Evolutionary conservation across 2,113 vertebrate species (phyloP), one percentile per base, ranked within the genome.

Genomic region (Hyperoodon ampullatus): DNA sequence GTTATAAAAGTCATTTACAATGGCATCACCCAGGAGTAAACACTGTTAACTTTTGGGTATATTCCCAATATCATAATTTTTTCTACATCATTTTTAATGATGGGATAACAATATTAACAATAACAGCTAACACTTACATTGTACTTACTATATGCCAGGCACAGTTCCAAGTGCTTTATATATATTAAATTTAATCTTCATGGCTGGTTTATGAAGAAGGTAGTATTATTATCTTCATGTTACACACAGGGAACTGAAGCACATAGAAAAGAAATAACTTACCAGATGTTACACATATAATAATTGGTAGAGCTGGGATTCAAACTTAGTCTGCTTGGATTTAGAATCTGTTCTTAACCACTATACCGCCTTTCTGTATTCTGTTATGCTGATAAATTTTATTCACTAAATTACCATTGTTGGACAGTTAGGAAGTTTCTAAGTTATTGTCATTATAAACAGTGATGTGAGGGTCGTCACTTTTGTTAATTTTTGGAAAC

Each of bases 401-500:
- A 87, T 65, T 81, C 47, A 91, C 18, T 50, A 88, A 47, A 60
- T 39, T 82, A 75, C 53, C 42, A 66, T 44, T 35, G 14, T 61
- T 58, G 26, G 50, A 60, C 39, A 77, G 28, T 68, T 75, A 87
- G 26, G 53, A 78, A 55, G 18, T 55, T 93, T 83, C 71, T 39
- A 65, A 90, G 39, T 82, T 93, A 47, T 88, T 82, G 42, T 61
- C 61, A 44, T 88, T 44, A 82, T 82, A 74, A 88, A 58, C 47
- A 58, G 42, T 19, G 35, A 72, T 26, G 28, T 30, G 8, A 28
- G 23, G 26, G 42, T 61, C 50, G 77, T 75, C 0, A 7, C 88
- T 88, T 18, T 81, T n/a, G 60, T 44, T 35, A 83, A 26, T 77
- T 88, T 94, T 94, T 92, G 68, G 61, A 88, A 70, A 71, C 55